Evolutionary conservation across 2,797 vertebrate genomes (phyloP).

Genomic region (Trichosurus vulpecula): DNA sequence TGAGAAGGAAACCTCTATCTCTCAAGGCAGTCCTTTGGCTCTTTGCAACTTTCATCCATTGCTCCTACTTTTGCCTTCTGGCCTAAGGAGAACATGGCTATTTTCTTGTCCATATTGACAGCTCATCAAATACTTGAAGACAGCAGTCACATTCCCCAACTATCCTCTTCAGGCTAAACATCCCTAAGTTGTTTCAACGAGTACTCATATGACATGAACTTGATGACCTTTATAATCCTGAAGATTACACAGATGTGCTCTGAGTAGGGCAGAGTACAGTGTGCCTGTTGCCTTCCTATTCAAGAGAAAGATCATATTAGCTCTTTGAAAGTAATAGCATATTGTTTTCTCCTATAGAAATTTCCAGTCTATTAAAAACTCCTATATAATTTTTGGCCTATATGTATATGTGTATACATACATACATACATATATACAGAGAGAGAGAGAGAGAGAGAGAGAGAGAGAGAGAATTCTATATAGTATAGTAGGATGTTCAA

Average conservation of each 20-base stretch:
- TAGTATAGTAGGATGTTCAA: background rate
- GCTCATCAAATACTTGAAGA: background rate
- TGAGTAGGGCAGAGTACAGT: background rate
- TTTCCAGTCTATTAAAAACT: background rate
- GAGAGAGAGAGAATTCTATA: background rate
- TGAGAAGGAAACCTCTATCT: background rate
- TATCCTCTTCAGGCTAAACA: background rate
- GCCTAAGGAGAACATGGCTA: background rate
- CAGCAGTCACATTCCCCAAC: background rate
- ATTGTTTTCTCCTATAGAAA: background rate
- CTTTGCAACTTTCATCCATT: background rate
- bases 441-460: too few species aligned
- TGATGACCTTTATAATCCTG: background rate
- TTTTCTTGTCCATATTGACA: background rate
- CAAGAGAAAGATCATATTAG: background rate
- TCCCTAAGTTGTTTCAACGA: background rate
- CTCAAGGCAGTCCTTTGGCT: background rate
- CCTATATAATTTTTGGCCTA: background rate
- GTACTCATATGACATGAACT: background rate
- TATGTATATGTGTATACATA: background rate
- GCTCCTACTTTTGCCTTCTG: background rate
- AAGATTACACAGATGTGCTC: background rate
- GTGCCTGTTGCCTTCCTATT: background rate
- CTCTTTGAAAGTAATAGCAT: background rate
- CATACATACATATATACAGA: too few species aligned